Conservation (phyloP, 2,797 vertebrate genomes). For the Schizopygopsis pylzovi region DNA sequence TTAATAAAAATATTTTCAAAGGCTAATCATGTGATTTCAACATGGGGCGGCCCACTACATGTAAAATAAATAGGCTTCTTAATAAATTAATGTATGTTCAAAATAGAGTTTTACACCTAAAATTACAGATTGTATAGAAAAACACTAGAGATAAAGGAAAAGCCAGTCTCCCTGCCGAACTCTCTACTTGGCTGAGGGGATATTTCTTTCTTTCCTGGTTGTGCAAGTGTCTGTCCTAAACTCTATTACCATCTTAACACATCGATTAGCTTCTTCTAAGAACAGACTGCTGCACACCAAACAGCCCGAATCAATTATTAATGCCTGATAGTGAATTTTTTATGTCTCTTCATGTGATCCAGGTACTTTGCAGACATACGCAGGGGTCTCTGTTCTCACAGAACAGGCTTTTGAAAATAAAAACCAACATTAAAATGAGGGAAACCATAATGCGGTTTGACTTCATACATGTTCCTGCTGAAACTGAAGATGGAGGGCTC, state of each 20-base stretch:
- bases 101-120: background rate
- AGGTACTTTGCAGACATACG: background rate
- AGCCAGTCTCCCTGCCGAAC: constrained; percentile 37
- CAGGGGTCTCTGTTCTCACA: background rate
- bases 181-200: constrained; percentile 68
- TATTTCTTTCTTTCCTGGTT: constrained; percentile 50
- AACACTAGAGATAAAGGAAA: background rate
- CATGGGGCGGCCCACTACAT: background rate
- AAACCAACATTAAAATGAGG: background rate
- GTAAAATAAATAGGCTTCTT: too few relatives aligned
- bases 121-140: background rate
- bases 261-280: constrained; percentile 65
- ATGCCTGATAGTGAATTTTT: constrained; percentile 61
- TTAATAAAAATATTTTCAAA: background rate
- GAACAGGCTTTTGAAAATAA: background rate
- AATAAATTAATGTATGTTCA: background rate
- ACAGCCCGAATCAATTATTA: constrained; percentile 51
- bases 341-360: constrained; percentile 13
- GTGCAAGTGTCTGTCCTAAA: constrained; percentile 64
- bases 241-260: constrained; percentile 66
- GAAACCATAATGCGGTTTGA: constrained; percentile 15
- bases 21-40: background rate
- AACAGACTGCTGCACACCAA: constrained; percentile 40
- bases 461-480: constrained; percentile 1
- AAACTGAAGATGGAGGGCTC: constrained; percentile 13